Conservation (phyloP, 1,140 invertebrate genomes). For the Lamellibrachia luymesi region DNA sequence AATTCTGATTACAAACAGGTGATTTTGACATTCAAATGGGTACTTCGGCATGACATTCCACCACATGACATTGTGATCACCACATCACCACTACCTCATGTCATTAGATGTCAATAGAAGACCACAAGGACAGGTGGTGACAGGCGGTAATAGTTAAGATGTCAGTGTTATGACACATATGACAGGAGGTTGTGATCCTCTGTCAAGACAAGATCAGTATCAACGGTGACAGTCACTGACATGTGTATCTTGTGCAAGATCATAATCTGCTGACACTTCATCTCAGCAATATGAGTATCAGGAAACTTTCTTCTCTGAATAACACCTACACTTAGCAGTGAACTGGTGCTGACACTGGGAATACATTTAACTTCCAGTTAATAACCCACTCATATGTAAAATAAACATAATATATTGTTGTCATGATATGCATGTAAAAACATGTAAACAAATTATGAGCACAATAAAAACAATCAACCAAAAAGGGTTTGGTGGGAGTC, state of each 20-base stretch:
- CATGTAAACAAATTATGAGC: no score
- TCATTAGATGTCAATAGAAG: background rate
- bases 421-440: no score
- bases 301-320: background rate
- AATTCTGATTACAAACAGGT: background rate
- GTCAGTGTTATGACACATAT: background rate
- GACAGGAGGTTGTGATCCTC: background rate
- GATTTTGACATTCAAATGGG: background rate
- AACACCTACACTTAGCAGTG: background rate
- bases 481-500: no score
- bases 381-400: background rate
- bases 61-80: background rate
- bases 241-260: background rate
- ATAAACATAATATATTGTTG: no score
- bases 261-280: background rate
- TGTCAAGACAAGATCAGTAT: background rate
- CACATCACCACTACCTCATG: background rate
- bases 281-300: background rate
- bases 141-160: background rate
- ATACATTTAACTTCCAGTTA: background rate
- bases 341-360: background rate
- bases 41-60: background rate
- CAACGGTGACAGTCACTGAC: background rate
- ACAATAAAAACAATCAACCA: no score
- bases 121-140: background rate